Percentiles rank a stretch among this genome's conserved stretches.
Conservation (phyloP, 2,888 invertebrate species). For the Acleris emargana region DNA sequence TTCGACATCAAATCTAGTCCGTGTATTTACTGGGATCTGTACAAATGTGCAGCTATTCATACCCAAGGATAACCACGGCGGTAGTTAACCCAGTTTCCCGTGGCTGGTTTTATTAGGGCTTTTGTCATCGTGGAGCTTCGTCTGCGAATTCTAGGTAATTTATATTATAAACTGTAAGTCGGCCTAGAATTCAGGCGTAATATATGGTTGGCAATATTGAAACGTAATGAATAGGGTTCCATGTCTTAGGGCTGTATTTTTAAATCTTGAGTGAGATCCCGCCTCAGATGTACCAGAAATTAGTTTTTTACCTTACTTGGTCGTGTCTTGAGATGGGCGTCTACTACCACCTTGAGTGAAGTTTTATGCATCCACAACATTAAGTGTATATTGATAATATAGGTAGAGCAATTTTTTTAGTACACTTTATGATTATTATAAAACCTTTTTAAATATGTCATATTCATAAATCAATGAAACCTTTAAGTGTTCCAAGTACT, state of each 20-base stretch:
- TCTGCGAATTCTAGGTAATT: slow-evolving; percentile 33
- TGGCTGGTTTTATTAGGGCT: slow-evolving; percentile 26
- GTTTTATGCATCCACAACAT: no score
- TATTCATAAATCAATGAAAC: no score
- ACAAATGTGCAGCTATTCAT: slow-evolving; percentile 26
- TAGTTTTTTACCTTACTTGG: no score
- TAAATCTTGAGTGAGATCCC: no score
- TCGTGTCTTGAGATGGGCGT: no score
- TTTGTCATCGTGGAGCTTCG: slow-evolving; percentile 32
- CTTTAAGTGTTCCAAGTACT: no score
- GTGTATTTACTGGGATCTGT: slow-evolving; percentile 1
- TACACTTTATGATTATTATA: no score
- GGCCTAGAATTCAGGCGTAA: slow-evolving; percentile 23
- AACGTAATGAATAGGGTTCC: slow-evolving; percentile 7
- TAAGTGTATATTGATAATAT: no score
- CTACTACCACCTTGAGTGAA: no score
- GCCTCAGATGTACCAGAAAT: no score
- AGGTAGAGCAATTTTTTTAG: no score
- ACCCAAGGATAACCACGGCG: slow-evolving; percentile 30
- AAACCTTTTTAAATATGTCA: no score
- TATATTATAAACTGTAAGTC: slow-evolving; percentile 33
- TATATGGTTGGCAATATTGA: slow-evolving; percentile 23
- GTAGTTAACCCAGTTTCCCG: slow-evolving; percentile 29
- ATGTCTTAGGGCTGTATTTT: background rate
- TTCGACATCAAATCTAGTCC: slow-evolving; percentile 10